phyloP scores from a whole-genome alignment of 2,797 vertebrate genomes.

The Podarcis lilfordi region DNA sequence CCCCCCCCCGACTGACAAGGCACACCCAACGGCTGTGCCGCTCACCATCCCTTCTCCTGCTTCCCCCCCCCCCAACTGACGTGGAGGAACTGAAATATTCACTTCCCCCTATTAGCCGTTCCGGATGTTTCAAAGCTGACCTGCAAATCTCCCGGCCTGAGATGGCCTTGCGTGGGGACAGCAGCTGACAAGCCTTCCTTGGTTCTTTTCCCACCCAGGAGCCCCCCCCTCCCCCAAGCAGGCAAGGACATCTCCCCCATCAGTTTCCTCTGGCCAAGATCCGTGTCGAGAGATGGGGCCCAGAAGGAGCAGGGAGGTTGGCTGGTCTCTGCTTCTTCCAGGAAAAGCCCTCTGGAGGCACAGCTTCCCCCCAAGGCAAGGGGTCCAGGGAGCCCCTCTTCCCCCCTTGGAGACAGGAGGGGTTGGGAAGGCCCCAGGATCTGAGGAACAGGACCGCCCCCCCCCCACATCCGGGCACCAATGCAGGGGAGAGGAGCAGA shows the following conservation, averaged over 20 bases:
- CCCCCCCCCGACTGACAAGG: constrained; percentile 58
- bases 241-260: too few relatives aligned
- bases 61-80: background rate
- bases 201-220: background rate
- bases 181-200: too few relatives aligned
- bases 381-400: too few relatives aligned
- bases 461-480: too few relatives aligned
- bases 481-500: background rate
- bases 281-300: too few relatives aligned
- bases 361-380: too few relatives aligned
- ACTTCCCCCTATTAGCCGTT: constrained; percentile 56
- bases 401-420: too few relatives aligned
- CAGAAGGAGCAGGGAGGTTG: too few relatives aligned
- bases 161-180: background rate
- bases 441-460: too few relatives aligned
- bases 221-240: too few relatives aligned
- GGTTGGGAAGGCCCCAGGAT: too few relatives aligned
- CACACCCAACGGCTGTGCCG: constrained; percentile 41
- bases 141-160: background rate
- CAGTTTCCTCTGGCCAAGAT: too few relatives aligned
- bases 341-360: background rate
- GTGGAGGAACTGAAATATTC: constrained; percentile 40
- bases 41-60: constrained; percentile 1
- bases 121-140: constrained; percentile 1
- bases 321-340: background rate